Evolutionary conservation across 2,888 invertebrate genomes (phyloP).

Genomic region (Apocheima hispidaria): DNA sequence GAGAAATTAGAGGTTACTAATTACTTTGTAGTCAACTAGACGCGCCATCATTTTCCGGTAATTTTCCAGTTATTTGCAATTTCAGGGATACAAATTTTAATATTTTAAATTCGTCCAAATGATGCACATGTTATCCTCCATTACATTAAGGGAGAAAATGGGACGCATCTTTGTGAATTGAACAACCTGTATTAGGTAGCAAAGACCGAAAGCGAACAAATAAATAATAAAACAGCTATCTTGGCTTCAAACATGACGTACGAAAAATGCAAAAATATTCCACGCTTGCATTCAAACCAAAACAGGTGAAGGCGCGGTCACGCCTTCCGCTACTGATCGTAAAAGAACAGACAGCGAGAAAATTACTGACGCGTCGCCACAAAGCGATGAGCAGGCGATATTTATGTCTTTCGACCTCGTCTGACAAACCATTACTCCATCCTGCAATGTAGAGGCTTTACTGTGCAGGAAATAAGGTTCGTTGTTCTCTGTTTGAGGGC

Average conservation of each 20-base stretch:
- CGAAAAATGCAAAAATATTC: not conserved
- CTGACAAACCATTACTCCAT: slow-evolving; percentile 36
- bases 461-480: slow-evolving; percentile 39
- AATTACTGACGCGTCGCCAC: slow-evolving; percentile 67
- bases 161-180: no score
- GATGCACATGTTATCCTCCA: no score
- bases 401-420: slow-evolving; percentile 72
- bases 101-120: no score
- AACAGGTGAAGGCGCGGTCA: slow-evolving; percentile 39
- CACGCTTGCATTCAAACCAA: slow-evolving; percentile 6
- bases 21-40: no score
- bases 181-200: no score
- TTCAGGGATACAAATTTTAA: no score
- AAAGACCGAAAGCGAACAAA: no score
- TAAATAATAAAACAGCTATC: no score
- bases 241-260: not conserved
- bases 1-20: no score
- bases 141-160: no score
- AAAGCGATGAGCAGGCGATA: slow-evolving; percentile 72
- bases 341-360: slow-evolving; percentile 47
- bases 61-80: no score
- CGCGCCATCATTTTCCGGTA: no score
- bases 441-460: slow-evolving; percentile 29
- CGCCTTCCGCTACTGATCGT: slow-evolving; percentile 25
- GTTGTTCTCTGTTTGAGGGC: slow-evolving; percentile 40